Conservation (phyloP, 2,888 invertebrate species). For the Standfussiana lucernea region DNA sequence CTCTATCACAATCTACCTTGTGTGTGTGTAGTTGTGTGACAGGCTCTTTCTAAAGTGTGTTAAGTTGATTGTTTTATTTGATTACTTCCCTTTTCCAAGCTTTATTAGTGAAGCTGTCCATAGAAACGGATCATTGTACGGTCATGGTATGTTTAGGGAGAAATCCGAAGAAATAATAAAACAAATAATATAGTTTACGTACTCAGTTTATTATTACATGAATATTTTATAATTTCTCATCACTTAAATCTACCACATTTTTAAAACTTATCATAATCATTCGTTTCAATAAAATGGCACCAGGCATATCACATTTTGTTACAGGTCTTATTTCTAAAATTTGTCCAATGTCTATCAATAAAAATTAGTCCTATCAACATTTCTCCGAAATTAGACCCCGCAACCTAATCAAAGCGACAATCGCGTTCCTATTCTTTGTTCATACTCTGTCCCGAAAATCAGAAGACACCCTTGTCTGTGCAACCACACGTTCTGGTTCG, state of each 20-base stretch:
- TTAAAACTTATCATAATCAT: background rate
- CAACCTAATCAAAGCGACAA: background rate
- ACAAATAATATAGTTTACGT: background rate
- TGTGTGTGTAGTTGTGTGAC: background rate
- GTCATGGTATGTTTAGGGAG: background rate
- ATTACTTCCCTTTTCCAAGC: background rate
- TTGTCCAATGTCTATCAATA: background rate
- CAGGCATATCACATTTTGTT: constrained; percentile 8
- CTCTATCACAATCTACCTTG: background rate
- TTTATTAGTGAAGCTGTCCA: background rate
- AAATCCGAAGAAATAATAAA: background rate
- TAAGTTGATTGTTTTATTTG: background rate
- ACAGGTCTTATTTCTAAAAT: background rate
- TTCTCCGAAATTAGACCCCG: background rate
- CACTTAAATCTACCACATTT: background rate
- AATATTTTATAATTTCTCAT: background rate
- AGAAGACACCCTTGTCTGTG: background rate
- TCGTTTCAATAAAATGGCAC: constrained; percentile 4
- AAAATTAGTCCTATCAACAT: background rate
- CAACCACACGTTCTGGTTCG: background rate
- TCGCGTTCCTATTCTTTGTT: background rate
- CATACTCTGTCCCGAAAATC: background rate
- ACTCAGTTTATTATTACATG: constrained; percentile 1
- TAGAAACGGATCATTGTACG: background rate
- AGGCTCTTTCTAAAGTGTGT: background rate